Base-by-base conservation (phyloP, 2,797 vertebrate species). In the Coracias cyanogaster region DNA sequence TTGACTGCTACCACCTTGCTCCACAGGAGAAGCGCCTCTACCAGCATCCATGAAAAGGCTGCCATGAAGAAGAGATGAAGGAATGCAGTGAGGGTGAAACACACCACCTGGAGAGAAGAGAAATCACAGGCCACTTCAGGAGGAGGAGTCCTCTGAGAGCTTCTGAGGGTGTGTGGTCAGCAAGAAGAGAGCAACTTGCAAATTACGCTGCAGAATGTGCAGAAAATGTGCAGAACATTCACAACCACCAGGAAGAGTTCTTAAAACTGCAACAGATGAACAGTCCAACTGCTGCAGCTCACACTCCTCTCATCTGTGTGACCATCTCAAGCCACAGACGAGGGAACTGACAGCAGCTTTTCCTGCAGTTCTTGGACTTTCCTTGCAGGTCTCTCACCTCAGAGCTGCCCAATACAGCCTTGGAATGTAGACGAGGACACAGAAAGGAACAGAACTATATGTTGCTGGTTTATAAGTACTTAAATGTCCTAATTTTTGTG, bases 11-110 rank as follows among this genome's bases (percentile, higher is more conserved):
- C 99, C 9, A 99, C 99, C 96, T 99, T 99, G 97, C 99, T 99
- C 99, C 99, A 99, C 22, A 99, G 98, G 57, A 99, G 98, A 82
- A 99, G 97, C 1, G 99, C 99, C 93, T 99, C 99, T 37, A 99
- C 99, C 97, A 99, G 96, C 99, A 99, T 99, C 99, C 99, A 99
- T 4, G 98, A 99, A 96, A 99, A 99, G 7, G 99, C 99, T 4
- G 98, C 99, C 99, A 99, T 98, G 98, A 99, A 99, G 98, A 99
- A 99, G 60, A 99, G 98, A 67, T 99, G 99, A 35, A 99, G 98
- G 12, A 97, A 97, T 2, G 98, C 99, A 2, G 99, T 99, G 94
- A 99, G 97, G 4, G 96, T 37, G 60, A 99, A 98, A 89, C 99
- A 99, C 1, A 98, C 82, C 67, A 96, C 98, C 99, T 99, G 95